A percentile compares a stretch with the other conserved stretches of the same genome.
Evolutionary conservation across 2,113 vertebrate genomes (phyloP).

Genomic region (Corythaixoides concolor): DNA sequence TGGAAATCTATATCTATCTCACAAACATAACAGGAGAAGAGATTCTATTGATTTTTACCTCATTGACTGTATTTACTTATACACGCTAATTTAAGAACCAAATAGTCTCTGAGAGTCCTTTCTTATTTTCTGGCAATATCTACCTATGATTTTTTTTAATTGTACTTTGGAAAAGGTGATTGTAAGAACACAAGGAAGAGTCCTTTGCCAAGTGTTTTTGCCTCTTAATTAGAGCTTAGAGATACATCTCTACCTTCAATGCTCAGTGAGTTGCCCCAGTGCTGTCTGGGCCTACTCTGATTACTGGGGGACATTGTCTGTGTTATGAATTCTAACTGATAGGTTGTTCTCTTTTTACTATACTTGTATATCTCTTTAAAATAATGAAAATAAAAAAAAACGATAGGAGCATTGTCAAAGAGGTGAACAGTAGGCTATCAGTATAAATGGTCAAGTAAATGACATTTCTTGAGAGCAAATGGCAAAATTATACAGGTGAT

Average conservation of each 20-base stretch:
- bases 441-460: not conserved
- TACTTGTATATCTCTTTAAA: not conserved
- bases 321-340: not conserved
- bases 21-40: not conserved
- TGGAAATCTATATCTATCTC: not conserved
- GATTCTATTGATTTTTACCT: constrained; percentile 6
- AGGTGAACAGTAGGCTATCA: not conserved
- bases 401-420: not conserved
- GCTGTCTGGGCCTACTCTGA: not conserved
- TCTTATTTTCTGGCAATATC: not conserved
- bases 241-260: not conserved
- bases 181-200: not conserved
- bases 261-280: not conserved
- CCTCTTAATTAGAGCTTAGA: not conserved
- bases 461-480: not conserved
- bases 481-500: not conserved
- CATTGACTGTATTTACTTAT: not conserved
- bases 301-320: rapidly evolving
- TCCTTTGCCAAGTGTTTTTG: not conserved
- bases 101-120: not conserved
- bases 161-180: not conserved
- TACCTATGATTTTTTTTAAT: not conserved
- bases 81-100: not conserved
- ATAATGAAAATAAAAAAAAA: not conserved
- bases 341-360: not conserved